phyloP scores from a whole-genome alignment of 2,888 invertebrate species.

The Tetrapedia diversipes region DNA sequence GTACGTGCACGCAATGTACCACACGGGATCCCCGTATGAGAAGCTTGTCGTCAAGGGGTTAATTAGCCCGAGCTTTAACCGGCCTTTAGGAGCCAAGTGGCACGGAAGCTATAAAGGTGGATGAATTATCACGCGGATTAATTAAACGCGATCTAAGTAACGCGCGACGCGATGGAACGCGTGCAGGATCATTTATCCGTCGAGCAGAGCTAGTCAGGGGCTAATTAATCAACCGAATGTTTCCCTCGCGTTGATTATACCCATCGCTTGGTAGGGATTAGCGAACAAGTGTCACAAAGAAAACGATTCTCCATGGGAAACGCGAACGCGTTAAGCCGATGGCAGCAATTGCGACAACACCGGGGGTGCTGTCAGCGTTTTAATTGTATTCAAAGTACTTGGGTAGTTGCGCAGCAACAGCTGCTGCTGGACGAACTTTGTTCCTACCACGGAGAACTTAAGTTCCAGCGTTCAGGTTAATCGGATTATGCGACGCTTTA shows the following conservation, averaged over 20 bases:
- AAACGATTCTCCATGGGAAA: background rate
- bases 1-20: no score
- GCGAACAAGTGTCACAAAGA: background rate
- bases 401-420: constrained; percentile 12
- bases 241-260: background rate
- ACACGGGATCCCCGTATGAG: no score
- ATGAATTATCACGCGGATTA: constrained; percentile 37
- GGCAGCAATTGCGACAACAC: background rate
- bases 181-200: constrained; percentile 2
- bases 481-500: constrained; percentile 41
- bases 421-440: constrained; percentile 21
- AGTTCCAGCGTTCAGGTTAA: constrained; percentile 28
- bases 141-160: no score
- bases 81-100: background rate
- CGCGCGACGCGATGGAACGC: background rate
- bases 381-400: background rate
- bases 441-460: constrained; percentile 3
- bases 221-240: constrained; percentile 10
- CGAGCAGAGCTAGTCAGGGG: background rate
- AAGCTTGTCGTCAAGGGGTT: no score
- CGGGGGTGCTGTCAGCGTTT: background rate
- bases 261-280: no score
- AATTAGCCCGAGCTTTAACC: constrained; percentile 2
- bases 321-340: background rate
- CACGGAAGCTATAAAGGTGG: background rate